Evolutionary conservation across 2,888 invertebrate genomes (phyloP).

Genomic region (Dicycla oo): DNA sequence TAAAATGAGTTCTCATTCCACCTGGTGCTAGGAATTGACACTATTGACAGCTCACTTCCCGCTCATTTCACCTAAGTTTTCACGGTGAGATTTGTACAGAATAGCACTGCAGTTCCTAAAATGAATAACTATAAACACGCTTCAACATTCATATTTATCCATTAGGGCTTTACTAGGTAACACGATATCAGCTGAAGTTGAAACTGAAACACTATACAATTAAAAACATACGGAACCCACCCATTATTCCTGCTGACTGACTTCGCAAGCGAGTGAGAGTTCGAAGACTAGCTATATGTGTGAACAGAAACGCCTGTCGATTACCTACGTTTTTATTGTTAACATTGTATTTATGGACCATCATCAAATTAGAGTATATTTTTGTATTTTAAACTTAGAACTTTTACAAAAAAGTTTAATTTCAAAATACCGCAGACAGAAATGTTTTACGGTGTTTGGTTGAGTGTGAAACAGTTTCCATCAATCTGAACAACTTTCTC

Average conservation of each 20-base stretch:
- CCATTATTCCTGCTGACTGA: constrained; percentile 3
- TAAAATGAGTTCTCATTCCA: no score
- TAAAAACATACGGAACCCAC: constrained; percentile 48
- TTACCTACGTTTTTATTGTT: constrained; percentile 53
- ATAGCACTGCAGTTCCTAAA: no score
- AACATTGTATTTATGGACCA: constrained; percentile 50
- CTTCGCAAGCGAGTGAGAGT: constrained; percentile 60
- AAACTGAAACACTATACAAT: background rate
- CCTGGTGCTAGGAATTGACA: no score
- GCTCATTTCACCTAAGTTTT: no score
- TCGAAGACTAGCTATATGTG: constrained; percentile 53
- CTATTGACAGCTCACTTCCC: no score
- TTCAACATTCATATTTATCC: background rate
- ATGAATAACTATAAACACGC: background rate
- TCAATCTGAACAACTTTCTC: background rate
- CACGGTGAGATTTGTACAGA: no score
- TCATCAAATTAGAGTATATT: constrained; percentile 20
- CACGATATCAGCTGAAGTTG: background rate
- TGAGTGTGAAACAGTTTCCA: background rate
- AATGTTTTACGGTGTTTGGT: background rate
- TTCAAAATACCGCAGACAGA: constrained; percentile 5
- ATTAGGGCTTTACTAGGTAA: background rate
- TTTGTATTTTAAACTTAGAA: constrained; percentile 1
- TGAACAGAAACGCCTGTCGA: constrained; percentile 49
- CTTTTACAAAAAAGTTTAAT: background rate